Evolutionary conservation across 2,888 invertebrate genomes (phyloP), one percentile per base, ranked within the genome.

Genomic region (Trypoxylon attenuatum): DNA sequence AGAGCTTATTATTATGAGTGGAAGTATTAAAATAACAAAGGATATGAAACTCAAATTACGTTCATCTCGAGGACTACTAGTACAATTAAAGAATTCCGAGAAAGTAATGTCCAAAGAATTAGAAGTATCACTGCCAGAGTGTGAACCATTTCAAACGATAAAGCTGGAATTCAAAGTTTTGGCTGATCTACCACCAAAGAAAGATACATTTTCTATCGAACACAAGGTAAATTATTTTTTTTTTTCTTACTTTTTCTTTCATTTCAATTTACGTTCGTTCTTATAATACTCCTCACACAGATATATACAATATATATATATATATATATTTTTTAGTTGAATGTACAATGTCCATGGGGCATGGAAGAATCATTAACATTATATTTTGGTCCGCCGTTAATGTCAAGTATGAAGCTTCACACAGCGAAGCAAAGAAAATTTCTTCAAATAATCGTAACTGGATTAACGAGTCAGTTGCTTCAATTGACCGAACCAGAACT

Each of bases 361-460:
- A 89, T 91, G 1, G 91, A 92, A 63, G 92, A 93, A 23, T 91
- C 91, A 68, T 92, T 96, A 42, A 90, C 91, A 1, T 88, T 97
- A 3, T 92, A 93, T 80, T 96, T 97, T 88, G 90, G 93, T 5
- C 93, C 96, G 0, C 97, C 97, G 0, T 91, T 98, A 84, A 91
- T 91, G 75, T 91, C 94, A 0, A 90, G 91, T 0, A 94, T 95
- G 90, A 91, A 94, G 52, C 89, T 98, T 10, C 94, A 96, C 64
- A 96, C 97, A 0, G 94, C 94, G 0, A 91, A 93, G 76, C 90
- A 92, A n/a, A 89, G 94, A 73, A 97, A 97, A 88, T 96, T 95
- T 81, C 85, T 97, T 15, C 95, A 96, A 85, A 91, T 96, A 21
- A 90, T 92, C 29, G 90, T 93, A 2, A 90, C 91, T 3, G 93